A percentile compares a stretch with the other conserved stretches of the same genome.
Evolutionary conservation across 2,888 invertebrate species (phyloP).

Genomic region (Harpagoxenus sublaevis): DNA sequence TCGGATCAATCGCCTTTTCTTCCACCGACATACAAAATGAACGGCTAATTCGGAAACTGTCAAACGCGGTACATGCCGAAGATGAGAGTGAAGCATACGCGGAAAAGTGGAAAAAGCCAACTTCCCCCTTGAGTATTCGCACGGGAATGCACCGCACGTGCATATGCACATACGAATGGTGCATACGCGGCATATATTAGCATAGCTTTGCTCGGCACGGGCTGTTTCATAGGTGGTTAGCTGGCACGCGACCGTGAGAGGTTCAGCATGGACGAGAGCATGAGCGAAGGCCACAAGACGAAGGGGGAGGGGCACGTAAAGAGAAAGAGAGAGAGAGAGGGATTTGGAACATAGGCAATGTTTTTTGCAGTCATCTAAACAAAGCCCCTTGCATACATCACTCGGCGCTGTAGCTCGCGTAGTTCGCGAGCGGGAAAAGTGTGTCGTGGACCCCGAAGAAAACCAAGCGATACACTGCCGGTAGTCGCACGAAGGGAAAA

Average conservation of each 20-base stretch:
- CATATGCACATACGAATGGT: conserved; percentile 61
- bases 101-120: conserved; percentile 44
- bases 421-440: conserved; percentile 20
- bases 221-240: conserved; percentile 79
- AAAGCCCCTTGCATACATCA: conserved; percentile 61
- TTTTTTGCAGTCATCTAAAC: conserved; percentile 74
- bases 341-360: conserved; percentile 71
- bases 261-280: conserved; percentile 63
- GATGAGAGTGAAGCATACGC: conserved; percentile 13
- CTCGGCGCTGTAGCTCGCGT: conserved; percentile 25
- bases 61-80: neutral
- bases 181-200: conserved; percentile 78
- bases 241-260: conserved; percentile 79
- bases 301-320: conserved; percentile 10
- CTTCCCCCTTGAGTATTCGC: conserved; percentile 46
- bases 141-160: conserved; percentile 69
- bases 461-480: conserved; percentile 29
- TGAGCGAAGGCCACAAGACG: conserved; percentile 46
- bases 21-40: neutral
- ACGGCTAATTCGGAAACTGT: neutral
- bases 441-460: conserved; percentile 39
- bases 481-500: conserved; percentile 13
- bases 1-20: neutral
- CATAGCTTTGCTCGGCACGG: conserved; percentile 79
- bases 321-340: conserved; percentile 46